Percentiles rank a stretch among this genome's conserved stretches.
Conservation (phyloP, 2,888 invertebrate genomes). For the Cotesia congregata region DNA sequence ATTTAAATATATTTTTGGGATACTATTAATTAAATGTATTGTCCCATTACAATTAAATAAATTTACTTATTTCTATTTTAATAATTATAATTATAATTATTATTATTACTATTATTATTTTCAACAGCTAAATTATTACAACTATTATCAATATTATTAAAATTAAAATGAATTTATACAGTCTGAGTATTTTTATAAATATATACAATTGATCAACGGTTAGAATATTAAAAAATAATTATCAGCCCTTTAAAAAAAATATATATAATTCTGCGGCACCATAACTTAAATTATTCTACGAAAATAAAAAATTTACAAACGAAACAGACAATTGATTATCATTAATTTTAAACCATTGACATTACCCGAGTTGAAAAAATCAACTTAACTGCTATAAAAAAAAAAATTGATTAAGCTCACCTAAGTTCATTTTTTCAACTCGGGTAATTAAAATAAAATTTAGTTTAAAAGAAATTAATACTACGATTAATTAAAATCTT, state of each 20-base stretch:
- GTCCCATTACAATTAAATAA: slow-evolving; percentile 1
- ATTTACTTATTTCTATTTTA: slow-evolving; percentile 6
- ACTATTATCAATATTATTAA: not conserved
- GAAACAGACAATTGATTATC: slow-evolving; percentile 9
- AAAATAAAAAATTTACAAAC: slow-evolving; percentile 23
- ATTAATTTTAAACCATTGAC: slow-evolving; percentile 19
- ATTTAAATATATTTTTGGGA: not conserved
- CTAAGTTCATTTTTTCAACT: too few species aligned
- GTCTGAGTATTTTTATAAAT: slow-evolving; percentile 26
- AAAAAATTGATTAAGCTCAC: too few species aligned
- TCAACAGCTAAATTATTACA: not conserved
- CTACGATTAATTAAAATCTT: not conserved
- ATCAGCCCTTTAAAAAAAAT: slow-evolving; percentile 42
- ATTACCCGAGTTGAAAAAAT: too few species aligned
- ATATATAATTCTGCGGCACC: slow-evolving; percentile 48
- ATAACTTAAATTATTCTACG: slow-evolving; percentile 33
- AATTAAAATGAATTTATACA: slow-evolving; percentile 29
- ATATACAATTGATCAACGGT: slow-evolving; percentile 32
- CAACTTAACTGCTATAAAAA: too few species aligned
- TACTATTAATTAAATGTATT: not conserved
- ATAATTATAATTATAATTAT: too few species aligned
- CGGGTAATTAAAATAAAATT: not conserved
- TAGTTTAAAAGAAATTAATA: not conserved
- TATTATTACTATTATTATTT: not conserved
- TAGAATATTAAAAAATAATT: slow-evolving; percentile 23